Evolutionary conservation across 2,797 vertebrate genomes (phyloP), one percentile per base, ranked within the genome.

Genomic region (Paguma larvata): DNA sequence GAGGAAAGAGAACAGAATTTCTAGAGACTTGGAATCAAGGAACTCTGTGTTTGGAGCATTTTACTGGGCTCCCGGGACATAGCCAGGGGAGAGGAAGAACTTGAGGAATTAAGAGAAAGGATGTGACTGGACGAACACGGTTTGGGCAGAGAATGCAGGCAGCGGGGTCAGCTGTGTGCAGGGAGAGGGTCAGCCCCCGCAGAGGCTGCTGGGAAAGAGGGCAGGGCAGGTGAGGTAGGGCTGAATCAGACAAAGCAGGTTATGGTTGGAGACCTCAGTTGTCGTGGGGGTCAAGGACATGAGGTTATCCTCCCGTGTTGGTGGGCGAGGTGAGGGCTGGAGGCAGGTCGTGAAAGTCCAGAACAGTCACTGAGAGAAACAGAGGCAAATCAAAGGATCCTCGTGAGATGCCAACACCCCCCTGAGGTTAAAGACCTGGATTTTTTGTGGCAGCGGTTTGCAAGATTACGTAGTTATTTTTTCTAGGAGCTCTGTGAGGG

Each of bases 161-260:
- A n/a, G 59, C 3, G 12, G 83, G 25, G 15, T 46, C 44, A 23
- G 65, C 78, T 6, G 0, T 32, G 46, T 68, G 41, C 8, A 41
- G 46, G 53, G 21, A 7, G 44, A 51, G 13, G n/a, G 73, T 13
- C n/a, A 3, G 30, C 5, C 51, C 13, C 0, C 1, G 0, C 67
- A 59, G 30, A 89, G 46, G 6, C 82, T 32, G 44, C 77, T 59
- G 70, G 27, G 70, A 16, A 51, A 15, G 87, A 32, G 38, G 1
- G 3, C 38, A 21, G 56, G 23, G 4, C 1, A 0, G 1, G 30
- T 7, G 7, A 59, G n/a, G 15, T 0, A 18, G 51, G 63, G 41
- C 72, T 41, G 15, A 13, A 73, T 25, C 70, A 15, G 72, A 73
- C 3, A 27, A 44, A 30, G 27, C 15, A 5, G 73, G 27, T 75